Conservation (phyloP, 2,888 invertebrate genomes). For the Caenorhabditis sulstoni region DNA sequence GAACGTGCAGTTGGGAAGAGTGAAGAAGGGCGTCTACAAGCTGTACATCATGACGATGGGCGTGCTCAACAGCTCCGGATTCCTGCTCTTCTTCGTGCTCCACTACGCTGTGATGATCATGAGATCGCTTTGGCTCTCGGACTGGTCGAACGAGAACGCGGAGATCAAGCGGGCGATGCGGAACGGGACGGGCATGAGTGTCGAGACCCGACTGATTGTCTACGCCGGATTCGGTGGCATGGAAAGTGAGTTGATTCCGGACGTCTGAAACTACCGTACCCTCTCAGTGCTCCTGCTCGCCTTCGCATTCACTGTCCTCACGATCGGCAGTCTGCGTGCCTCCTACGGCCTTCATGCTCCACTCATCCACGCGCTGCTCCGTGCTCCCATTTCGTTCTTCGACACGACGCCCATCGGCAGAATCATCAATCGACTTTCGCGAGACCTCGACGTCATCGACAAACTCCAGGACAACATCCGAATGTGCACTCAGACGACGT, state of each 20-base stretch:
- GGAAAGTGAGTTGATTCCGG: constrained; percentile 41
- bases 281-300: constrained; percentile 67
- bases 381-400: constrained; percentile 80
- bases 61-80: constrained; percentile 83
- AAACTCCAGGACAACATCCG: constrained; percentile 68
- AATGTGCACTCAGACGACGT: constrained; percentile 58
- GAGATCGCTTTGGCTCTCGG: constrained; percentile 62
- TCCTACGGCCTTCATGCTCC: constrained; percentile 75
- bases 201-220: constrained; percentile 46
- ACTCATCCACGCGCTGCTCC: constrained; percentile 77
- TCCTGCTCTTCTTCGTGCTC: constrained; percentile 87
- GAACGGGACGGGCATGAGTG: constrained; percentile 8
- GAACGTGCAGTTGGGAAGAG: constrained; percentile 89
- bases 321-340: constrained; percentile 60
- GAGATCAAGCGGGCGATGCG: constrained; percentile 27
- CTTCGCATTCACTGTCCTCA: constrained; percentile 61
- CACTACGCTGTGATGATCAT: constrained; percentile 52
- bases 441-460: constrained; percentile 76
- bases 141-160: constrained; percentile 64
- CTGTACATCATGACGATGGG: constrained; percentile 92
- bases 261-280: neutral
- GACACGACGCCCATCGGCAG: constrained; percentile 81
- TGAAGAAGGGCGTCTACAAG: constrained; percentile 90
- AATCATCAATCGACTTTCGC: constrained; percentile 74
- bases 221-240: constrained; percentile 53